Conservation (phyloP, 1,140 invertebrate species). For the Drosophila yakuba region DNA sequence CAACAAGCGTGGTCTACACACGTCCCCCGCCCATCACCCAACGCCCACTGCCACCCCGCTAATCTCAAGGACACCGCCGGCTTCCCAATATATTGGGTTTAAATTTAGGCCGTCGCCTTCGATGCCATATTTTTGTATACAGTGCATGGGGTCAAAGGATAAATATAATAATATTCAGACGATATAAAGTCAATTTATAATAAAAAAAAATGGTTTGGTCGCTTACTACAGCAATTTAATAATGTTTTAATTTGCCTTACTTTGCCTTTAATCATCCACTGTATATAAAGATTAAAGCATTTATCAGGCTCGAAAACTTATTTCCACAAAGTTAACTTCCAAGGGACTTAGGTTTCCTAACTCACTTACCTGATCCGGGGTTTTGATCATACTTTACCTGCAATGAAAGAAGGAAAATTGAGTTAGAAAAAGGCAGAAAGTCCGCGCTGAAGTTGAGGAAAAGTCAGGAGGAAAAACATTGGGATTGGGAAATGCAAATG, state of each 20-base stretch:
- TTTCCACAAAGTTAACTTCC: constrained; percentile 38
- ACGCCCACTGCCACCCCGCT: constrained; percentile 13
- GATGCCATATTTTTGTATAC: neutral
- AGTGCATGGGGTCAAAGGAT: neutral
- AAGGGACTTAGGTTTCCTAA: neutral
- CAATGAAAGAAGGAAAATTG: constrained; percentile 17
- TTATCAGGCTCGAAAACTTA: constrained; percentile 1
- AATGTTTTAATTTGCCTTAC: no score
- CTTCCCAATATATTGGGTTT: neutral
- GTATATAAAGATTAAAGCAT: neutral
- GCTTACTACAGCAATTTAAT: no score
- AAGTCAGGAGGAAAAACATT: constrained; percentile 33
- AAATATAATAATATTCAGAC: neutral
- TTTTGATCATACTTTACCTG: constrained; percentile 69
- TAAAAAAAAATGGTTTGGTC: neutral
- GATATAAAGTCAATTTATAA: no score
- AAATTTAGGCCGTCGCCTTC: neutral
- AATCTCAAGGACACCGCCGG: constrained; percentile 27
- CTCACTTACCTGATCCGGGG: constrained; percentile 62
- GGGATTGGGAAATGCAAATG: constrained; percentile 57
- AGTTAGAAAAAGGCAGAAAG: constrained; percentile 7
- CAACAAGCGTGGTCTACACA: constrained; percentile 36
- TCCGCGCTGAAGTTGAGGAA: neutral
- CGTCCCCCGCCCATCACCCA: neutral
- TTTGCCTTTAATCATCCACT: neutral